These are phyloP conservation scores for Nicator chloris DNA, from an alignment of 2,113 vertebrate genomes.

Conservation along the genomic window DNA sequence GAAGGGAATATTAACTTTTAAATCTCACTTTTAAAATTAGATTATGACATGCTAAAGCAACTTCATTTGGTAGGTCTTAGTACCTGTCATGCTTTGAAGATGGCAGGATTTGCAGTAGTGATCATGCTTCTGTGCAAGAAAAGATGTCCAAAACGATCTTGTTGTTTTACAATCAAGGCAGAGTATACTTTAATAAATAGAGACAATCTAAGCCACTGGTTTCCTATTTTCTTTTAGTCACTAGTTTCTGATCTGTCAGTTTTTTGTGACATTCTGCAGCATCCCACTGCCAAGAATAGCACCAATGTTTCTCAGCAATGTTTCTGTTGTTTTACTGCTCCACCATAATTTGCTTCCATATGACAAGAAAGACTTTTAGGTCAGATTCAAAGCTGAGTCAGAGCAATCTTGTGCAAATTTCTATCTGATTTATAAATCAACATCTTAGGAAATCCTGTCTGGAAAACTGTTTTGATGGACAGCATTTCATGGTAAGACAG, in stretches of 20 bases:
- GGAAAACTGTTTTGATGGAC: background rate
- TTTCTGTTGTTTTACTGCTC: background rate
- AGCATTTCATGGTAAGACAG: background rate
- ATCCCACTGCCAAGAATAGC: background rate
- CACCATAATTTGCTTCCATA: background rate
- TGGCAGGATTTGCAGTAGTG: background rate
- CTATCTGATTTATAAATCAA: background rate
- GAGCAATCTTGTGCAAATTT: background rate
- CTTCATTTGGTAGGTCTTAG: background rate
- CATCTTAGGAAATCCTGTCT: background rate
- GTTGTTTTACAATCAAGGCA: background rate
- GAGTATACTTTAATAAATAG: background rate
- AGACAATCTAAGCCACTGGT: background rate
- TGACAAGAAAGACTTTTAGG: background rate
- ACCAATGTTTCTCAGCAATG: background rate
- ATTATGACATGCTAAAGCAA: background rate
- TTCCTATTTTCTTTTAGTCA: background rate
- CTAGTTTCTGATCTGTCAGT: background rate
- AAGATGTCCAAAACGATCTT: background rate
- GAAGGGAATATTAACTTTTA: background rate
- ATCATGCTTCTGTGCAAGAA: background rate
- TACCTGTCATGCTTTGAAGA: background rate
- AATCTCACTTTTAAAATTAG: background rate
- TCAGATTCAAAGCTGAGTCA: background rate
- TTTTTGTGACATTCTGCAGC: background rate